Conservation (phyloP, 2,113 vertebrate species). For the Paramormyrops kingsleyae region DNA sequence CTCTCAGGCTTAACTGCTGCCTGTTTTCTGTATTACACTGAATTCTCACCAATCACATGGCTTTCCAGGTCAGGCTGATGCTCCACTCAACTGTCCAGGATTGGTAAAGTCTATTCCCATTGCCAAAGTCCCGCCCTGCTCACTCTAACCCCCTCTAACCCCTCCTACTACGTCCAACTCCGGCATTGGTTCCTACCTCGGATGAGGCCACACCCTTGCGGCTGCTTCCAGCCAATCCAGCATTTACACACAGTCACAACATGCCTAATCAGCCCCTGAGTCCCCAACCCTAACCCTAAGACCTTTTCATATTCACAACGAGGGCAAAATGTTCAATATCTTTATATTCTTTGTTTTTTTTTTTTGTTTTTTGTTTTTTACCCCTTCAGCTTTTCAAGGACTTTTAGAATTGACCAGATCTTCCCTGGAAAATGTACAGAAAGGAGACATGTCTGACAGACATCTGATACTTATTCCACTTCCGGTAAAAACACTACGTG, state of each 20-base stretch:
- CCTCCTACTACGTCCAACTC: background rate
- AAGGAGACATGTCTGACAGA: background rate
- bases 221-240: conserved; percentile 8
- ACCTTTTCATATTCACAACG: background rate
- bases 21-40: background rate
- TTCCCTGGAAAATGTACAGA: background rate
- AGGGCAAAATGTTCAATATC: background rate
- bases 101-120: background rate
- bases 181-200: background rate
- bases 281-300: background rate
- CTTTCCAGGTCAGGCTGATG: background rate
- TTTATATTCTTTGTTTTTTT: background rate
- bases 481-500: background rate
- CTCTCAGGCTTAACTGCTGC: background rate
- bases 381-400: background rate
- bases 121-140: background rate
- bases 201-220: background rate
- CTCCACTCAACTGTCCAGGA: background rate
- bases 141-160: background rate
- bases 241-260: background rate
- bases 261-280: background rate
- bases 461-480: background rate
- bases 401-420: background rate
- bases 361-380: background rate
- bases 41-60: background rate